phyloP scores from a whole-genome alignment of 2,797 vertebrate genomes.

The Enteromius treurensis region DNA sequence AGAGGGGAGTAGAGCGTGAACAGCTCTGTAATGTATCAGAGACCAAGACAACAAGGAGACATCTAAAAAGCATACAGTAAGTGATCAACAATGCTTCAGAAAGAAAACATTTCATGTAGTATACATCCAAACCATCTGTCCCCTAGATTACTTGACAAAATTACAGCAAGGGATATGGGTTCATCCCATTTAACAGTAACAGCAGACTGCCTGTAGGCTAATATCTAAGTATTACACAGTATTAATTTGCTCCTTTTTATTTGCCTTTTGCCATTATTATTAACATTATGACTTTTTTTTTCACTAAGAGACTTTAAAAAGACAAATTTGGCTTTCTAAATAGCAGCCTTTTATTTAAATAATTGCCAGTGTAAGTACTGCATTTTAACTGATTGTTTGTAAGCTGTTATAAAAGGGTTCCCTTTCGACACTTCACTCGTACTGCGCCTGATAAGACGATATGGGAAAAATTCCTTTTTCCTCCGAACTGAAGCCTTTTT shows the following conservation, averaged over 20 bases:
- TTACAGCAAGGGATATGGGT: conserved; percentile 11
- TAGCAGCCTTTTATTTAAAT: background rate
- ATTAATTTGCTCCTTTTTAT: background rate
- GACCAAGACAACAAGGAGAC: conserved; percentile 11
- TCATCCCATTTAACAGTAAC: conserved; percentile 25
- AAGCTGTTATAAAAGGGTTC: background rate
- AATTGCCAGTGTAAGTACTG: background rate
- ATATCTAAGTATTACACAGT: background rate
- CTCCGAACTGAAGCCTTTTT: no score
- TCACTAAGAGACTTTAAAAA: background rate
- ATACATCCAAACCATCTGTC: conserved; percentile 38
- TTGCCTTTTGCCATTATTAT: background rate
- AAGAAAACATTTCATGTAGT: background rate
- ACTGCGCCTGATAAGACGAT: no score
- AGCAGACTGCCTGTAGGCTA: conserved; percentile 11
- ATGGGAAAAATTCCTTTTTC: no score
- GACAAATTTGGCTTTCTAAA: background rate
- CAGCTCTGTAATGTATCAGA: conserved; percentile 25
- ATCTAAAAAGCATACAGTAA: background rate
- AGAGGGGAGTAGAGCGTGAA: conserved; percentile 8
- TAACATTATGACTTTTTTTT: background rate
- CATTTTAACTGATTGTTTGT: background rate
- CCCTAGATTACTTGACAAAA: conserved; percentile 19
- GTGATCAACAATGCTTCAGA: background rate
- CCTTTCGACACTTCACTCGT: no score